These are phyloP conservation scores for Drosophila pruinosa DNA, from an alignment of 1,140 invertebrate genomes.

Conservation along the genomic window DNA sequence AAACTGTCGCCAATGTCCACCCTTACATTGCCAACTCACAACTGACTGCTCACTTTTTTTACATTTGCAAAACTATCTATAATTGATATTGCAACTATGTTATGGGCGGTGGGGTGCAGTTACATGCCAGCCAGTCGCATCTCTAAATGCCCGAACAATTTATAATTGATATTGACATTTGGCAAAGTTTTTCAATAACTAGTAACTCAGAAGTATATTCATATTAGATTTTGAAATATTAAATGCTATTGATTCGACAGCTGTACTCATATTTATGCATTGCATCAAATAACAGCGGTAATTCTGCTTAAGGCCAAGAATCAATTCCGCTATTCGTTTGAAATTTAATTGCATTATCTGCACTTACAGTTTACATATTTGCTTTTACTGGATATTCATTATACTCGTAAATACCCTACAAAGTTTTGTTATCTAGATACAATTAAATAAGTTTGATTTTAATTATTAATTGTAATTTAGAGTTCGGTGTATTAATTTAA, in stretches of 20 bases:
- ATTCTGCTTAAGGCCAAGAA: background rate
- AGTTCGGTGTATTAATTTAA: too few species aligned
- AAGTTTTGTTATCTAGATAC: too few species aligned
- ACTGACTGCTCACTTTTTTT: slow-evolving; percentile 24
- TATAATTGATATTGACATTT: slow-evolving; percentile 52
- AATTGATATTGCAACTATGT: slow-evolving; percentile 36
- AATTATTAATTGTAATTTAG: too few species aligned
- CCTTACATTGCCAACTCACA: background rate
- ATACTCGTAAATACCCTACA: too few species aligned
- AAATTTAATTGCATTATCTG: background rate
- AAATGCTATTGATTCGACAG: background rate
- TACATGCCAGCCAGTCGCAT: background rate
- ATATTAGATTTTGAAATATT: background rate
- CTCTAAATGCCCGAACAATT: slow-evolving; percentile 5
- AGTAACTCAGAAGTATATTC: background rate
- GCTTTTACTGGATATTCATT: too few species aligned
- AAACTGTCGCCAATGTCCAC: background rate
- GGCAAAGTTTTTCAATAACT: slow-evolving; percentile 24
- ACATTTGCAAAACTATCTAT: slow-evolving; percentile 23
- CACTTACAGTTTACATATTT: background rate
- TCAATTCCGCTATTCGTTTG: background rate
- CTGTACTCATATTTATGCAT: background rate
- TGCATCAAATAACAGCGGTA: background rate
- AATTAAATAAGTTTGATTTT: too few species aligned
- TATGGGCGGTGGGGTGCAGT: background rate